phyloP scores from a whole-genome alignment of 2,888 invertebrate species.

The Thysanoteuthis rhombus region DNA sequence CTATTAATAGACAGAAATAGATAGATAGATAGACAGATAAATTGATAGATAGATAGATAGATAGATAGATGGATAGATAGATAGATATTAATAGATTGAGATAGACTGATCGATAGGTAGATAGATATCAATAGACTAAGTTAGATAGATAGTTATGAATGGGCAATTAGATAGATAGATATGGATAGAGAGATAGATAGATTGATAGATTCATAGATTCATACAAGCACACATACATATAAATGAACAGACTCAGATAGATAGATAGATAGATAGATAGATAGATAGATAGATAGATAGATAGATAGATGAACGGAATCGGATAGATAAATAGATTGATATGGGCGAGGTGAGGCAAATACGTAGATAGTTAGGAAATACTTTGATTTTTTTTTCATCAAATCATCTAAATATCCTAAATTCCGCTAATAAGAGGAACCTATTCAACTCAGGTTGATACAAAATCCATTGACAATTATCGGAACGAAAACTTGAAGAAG shows the following conservation, averaged over 20 bases:
- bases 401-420: neutral
- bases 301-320: neutral
- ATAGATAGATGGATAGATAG: neutral
- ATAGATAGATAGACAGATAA: too few species aligned
- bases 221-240: too few species aligned
- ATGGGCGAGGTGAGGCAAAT: neutral
- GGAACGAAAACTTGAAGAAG: conserved; percentile 12
- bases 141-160: too few species aligned
- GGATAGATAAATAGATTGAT: too few species aligned
- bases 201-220: too few species aligned
- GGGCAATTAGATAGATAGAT: too few species aligned
- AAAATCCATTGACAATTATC: neutral
- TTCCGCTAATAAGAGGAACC: neutral
- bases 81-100: too few species aligned
- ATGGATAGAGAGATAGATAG: too few species aligned
- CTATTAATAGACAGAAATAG: too few species aligned
- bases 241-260: too few species aligned
- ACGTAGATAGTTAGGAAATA: neutral
- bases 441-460: neutral
- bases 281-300: neutral
- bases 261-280: too few species aligned
- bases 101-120: neutral
- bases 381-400: neutral
- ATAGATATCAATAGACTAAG: too few species aligned
- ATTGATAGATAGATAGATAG: neutral